A percentile compares a stretch with the other conserved stretches of the same genome.
phyloP scores from a whole-genome alignment of 2,113 vertebrate genomes.

The Eulemur macaco region DNA sequence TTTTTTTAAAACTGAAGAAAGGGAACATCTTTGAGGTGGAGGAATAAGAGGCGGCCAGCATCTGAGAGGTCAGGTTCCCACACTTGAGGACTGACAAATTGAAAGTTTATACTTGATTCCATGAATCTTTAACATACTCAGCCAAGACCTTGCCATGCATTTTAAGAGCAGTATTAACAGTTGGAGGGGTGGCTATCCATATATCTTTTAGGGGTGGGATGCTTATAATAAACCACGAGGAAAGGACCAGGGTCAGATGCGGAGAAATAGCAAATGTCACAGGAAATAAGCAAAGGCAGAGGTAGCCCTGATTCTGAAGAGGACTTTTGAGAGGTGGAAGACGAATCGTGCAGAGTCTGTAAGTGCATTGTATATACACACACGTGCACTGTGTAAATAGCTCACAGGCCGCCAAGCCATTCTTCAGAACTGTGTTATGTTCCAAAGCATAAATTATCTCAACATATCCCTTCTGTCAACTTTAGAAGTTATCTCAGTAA shows the following conservation, averaged over 20 bases:
- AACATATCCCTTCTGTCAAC: slow-evolving; percentile 55
- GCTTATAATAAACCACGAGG: slow-evolving; percentile 53
- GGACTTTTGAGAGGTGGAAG: slow-evolving; percentile 50
- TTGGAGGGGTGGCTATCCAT: background rate
- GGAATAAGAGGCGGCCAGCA: background rate
- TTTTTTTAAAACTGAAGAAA: background rate
- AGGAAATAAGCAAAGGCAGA: slow-evolving; percentile 56
- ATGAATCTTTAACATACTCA: slow-evolving; percentile 38
- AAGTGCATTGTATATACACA: background rate
- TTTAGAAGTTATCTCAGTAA: slow-evolving; percentile 46
- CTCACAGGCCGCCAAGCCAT: background rate
- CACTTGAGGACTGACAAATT: slow-evolving; percentile 47
- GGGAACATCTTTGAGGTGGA: background rate
- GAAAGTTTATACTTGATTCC: slow-evolving; percentile 45
- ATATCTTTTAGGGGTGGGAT: slow-evolving; percentile 8
- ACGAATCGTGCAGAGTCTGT: background rate
- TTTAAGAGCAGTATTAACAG: slow-evolving; percentile 38
- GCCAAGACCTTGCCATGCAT: slow-evolving; percentile 29
- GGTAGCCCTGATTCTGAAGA: slow-evolving; percentile 48
- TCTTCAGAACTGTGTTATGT: background rate
- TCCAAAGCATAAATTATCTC: background rate
- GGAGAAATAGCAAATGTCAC: slow-evolving; percentile 60
- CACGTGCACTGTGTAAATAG: slow-evolving; percentile 54
- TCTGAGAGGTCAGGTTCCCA: slow-evolving; percentile 64
- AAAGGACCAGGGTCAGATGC: slow-evolving; percentile 29